Base-by-base conservation (phyloP, 2,797 vertebrate genomes). In the Spinibarbus caldwelli region DNA sequence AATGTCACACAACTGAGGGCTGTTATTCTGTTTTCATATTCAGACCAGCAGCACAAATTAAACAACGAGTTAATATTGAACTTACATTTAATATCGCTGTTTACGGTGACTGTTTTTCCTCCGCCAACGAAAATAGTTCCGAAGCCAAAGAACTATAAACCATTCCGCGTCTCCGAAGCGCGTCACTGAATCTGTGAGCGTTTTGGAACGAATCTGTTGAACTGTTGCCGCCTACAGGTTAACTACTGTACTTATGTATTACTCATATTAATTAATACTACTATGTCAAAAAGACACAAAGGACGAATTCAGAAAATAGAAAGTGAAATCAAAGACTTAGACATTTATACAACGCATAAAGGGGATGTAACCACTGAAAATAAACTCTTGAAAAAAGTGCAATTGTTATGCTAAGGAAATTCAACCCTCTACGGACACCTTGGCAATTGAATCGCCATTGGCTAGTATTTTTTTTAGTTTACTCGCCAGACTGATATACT, bases 121-220 rank as follows among this genome's bases (percentile, higher is more conserved):
- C 64, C 21, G 34, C 17, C 19, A 23, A 23, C 4, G 0, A 19
- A 66, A 66, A 38, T 11, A 36, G 8, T 21, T 66, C 15, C 7
- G 6, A 34, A 64, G 62, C 29, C 62, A 34, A 66, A 21, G 17
- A 0, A 0, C 29, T 21, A 67, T 66, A 9, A 36, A 67, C 31
- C 17, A 1, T 21, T 6, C 9, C 19, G n/a, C n/a, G n/a, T n/a
- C n/a, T n/a, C 66, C 0, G 0, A 68, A 23, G 4, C 4, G 1
- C 1, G 2, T 34, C n/a, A n/a, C n/a, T n/a, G n/a, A n/a, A 66
- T n/a, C 64, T 23, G 5, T 67, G 23, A 5, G 2, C 0, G 5
- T 23, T 41, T n/a, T 70, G 11, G 0, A 70, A n/a, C 5, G 0
- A n/a, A 41, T 38, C 34, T 68, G 19, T 38, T 23, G 19, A 68